A percentile compares a stretch with the other conserved stretches of the same genome.
Conservation (phyloP, 1,140 invertebrate genomes). For the Drosophila pandora region DNA sequence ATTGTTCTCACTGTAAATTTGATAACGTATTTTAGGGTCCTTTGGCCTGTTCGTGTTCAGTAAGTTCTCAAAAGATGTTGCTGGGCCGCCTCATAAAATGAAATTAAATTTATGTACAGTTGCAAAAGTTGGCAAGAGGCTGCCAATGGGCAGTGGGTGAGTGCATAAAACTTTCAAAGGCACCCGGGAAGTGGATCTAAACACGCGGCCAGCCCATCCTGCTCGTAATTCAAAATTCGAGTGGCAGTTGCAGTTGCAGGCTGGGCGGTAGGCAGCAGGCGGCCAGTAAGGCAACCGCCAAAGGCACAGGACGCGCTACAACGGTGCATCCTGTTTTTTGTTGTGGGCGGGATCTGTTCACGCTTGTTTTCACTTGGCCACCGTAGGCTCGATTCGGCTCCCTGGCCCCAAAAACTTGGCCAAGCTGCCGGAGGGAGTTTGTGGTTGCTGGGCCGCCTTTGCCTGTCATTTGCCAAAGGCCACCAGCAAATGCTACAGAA, state of each 20-base stretch:
- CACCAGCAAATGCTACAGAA: constrained; percentile 11
- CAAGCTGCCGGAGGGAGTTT: constrained; percentile 27
- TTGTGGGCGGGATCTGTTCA: constrained; percentile 64
- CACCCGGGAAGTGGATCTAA: constrained; percentile 71
- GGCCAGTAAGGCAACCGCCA: constrained; percentile 55
- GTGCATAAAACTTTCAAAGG: constrained; percentile 71
- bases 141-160: constrained; percentile 11
- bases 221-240: constrained; percentile 80
- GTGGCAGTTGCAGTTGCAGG: constrained; percentile 56
- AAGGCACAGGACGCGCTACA: constrained; percentile 62
- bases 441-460: constrained; percentile 38
- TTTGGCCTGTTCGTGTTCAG: constrained; percentile 17
- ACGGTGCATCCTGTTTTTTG: constrained; percentile 66
- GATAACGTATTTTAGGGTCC: constrained; percentile 11
- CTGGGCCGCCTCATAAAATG: constrained; percentile 71
- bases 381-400: constrained; percentile 12
- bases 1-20: constrained; percentile 15
- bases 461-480: constrained; percentile 32
- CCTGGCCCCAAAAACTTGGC: constrained; percentile 24
- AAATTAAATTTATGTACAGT: constrained; percentile 81
- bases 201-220: constrained; percentile 52
- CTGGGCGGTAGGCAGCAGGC: not conserved
- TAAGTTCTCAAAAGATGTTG: constrained; percentile 63
- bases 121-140: constrained; percentile 65
- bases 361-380: constrained; percentile 61